These are phyloP conservation scores for Gisinianus flammeolus DNA, from an alignment of 2,888 invertebrate genomes.

Conservation along the genomic window DNA sequence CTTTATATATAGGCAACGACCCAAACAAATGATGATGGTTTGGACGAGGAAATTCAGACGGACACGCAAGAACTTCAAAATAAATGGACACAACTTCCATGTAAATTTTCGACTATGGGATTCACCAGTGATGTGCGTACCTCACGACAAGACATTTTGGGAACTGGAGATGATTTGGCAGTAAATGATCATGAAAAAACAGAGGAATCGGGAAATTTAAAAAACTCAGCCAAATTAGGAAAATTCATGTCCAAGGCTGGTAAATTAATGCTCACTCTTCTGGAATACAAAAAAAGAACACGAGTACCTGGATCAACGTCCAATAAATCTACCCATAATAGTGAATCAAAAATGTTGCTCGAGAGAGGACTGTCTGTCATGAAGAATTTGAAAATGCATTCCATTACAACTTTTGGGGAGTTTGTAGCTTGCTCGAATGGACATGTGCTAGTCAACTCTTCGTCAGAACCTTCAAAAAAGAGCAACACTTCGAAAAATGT, in stretches of 20 bases:
- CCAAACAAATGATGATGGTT: slow-evolving; percentile 51
- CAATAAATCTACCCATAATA: slow-evolving; percentile 27
- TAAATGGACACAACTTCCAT: slow-evolving; percentile 57
- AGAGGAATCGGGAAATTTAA: not conserved
- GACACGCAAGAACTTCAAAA: slow-evolving; percentile 38
- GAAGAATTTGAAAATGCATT: slow-evolving; percentile 52
- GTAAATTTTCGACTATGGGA: slow-evolving; percentile 50
- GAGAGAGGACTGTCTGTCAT: slow-evolving; percentile 48
- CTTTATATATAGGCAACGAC: slow-evolving; percentile 40
- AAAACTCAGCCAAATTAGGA: slow-evolving; percentile 26
- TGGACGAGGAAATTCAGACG: slow-evolving; percentile 52
- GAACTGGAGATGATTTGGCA: slow-evolving; percentile 10
- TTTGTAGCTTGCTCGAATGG: slow-evolving; percentile 55
- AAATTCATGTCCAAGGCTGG: slow-evolving; percentile 41
- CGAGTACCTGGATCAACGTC: not conserved
- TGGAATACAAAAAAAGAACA: slow-evolving; percentile 40
- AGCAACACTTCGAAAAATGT: slow-evolving; percentile 53
- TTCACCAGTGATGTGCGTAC: slow-evolving; percentile 26
- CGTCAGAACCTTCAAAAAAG: too few species aligned
- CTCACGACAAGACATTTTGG: slow-evolving; percentile 26
- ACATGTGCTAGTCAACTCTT: slow-evolving; percentile 17
- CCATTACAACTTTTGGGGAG: slow-evolving; percentile 49
- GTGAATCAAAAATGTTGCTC: slow-evolving; percentile 36
- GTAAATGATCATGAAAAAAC: slow-evolving; percentile 17
- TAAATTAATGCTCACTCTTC: slow-evolving; percentile 30